Conservation (phyloP, 2,888 invertebrate species). For the Ryuthela nishihirai region DNA sequence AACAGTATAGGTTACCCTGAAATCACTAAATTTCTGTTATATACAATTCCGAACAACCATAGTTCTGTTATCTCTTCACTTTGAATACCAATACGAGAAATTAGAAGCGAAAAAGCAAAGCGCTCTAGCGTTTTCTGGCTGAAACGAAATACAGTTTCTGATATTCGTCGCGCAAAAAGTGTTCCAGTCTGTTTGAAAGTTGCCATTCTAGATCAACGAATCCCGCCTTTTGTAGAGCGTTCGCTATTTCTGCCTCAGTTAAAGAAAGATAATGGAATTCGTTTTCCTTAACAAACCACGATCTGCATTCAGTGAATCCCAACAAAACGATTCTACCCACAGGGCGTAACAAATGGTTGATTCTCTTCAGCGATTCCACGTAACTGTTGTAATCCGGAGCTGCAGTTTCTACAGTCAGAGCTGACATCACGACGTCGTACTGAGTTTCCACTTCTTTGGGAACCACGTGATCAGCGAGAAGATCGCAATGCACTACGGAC, state of each 20-base stretch:
- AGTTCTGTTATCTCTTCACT: no score
- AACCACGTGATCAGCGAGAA: constrained; percentile 10
- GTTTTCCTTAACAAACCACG: constrained; percentile 15
- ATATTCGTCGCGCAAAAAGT: constrained; percentile 8
- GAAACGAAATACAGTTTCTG: constrained; percentile 12
- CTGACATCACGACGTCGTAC: constrained; percentile 8
- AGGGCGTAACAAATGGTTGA: constrained; percentile 1
- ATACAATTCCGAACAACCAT: no score
- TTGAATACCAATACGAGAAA: no score
- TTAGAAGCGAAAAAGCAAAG: no score
- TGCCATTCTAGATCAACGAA: constrained; percentile 10
- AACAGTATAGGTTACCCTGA: no score
- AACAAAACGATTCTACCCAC: constrained; percentile 10
- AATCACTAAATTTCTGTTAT: no score
- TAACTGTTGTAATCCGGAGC: constrained; percentile 9
- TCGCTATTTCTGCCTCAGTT: constrained; percentile 2
- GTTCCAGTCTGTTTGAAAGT: constrained; percentile 4
- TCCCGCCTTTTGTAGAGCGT: neutral
- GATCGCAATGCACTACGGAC: constrained; percentile 9
- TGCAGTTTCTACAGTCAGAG: constrained; percentile 16
- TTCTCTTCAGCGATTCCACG: constrained; percentile 2
- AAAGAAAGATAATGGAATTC: constrained; percentile 11
- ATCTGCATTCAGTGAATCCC: constrained; percentile 2
- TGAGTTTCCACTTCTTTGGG: constrained; percentile 3
- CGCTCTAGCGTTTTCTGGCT: constrained; percentile 10